Evolutionary conservation across 2,888 invertebrate genomes (phyloP).

Genomic region (Frankliniella fusca): DNA sequence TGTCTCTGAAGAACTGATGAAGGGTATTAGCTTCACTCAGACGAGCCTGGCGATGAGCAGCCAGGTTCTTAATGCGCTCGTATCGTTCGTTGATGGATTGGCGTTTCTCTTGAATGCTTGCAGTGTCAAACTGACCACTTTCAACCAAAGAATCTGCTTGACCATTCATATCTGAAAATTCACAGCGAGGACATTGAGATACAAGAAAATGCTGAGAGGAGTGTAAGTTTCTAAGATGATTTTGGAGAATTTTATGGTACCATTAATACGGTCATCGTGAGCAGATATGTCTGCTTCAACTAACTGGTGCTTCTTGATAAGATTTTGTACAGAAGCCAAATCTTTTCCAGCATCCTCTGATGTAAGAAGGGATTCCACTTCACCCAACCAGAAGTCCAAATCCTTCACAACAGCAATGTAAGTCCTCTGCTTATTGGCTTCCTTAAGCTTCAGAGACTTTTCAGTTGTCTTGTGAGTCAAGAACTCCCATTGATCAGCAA

Average conservation of each 20-base stretch:
- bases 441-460: conserved; percentile 95
- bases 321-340: conserved; percentile 94
- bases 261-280: conserved; percentile 90
- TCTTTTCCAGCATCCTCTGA: conserved; percentile 98
- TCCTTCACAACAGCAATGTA: conserved; percentile 99
- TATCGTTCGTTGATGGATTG: conserved; percentile 95
- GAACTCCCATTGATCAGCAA: conserved; percentile 98
- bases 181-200: conserved; percentile 32
- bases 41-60: conserved; percentile 85
- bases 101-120: conserved; percentile 91
- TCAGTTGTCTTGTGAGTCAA: conserved; percentile 96
- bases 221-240: conserved; percentile 29
- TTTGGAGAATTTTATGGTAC: conserved; percentile 44
- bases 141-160: conserved; percentile 95
- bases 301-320: conserved; percentile 97
- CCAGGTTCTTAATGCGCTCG: conserved; percentile 86
- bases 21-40: conserved; percentile 95
- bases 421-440: conserved; percentile 97
- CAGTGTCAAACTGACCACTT: conserved; percentile 95
- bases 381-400: conserved; percentile 99
- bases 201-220: conserved; percentile 8
- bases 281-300: conserved; percentile 97
- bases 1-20: conserved; percentile 98
- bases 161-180: conserved; percentile 75
- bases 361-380: conserved; percentile 91